Evolutionary conservation across 1,140 invertebrate species (phyloP).

Genomic region (Lasioglossum albipes): DNA sequence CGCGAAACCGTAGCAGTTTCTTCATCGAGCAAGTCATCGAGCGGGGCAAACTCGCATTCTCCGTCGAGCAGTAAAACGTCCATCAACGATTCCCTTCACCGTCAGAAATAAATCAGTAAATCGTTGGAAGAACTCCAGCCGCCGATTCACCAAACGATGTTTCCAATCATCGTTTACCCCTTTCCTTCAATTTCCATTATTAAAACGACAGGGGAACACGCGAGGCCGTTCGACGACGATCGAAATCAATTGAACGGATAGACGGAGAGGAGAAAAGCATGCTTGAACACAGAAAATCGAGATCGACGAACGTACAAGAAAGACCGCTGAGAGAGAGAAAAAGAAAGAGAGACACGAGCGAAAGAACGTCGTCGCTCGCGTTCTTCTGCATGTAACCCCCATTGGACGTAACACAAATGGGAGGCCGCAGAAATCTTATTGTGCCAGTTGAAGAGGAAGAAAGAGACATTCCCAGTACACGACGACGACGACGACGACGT

Average conservation of each 20-base stretch:
- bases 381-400: no score
- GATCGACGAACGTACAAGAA: no score
- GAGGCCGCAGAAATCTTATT: constrained; percentile 1
- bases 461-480: background rate
- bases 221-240: constrained; percentile 1
- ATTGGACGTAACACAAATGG: background rate
- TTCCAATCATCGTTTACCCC: constrained; percentile 16
- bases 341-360: no score
- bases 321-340: no score
- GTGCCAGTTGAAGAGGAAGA: background rate
- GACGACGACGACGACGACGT: background rate
- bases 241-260: constrained; percentile 2
- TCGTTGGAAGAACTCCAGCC: background rate
- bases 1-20: no score
- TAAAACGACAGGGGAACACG: constrained; percentile 9
- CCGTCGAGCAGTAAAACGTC: no score
- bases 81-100: background rate
- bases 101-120: background rate
- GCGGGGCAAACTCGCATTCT: no score
- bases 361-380: no score
- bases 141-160: constrained; percentile 13
- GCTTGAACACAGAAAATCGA: no score
- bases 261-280: no score
- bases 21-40: no score
- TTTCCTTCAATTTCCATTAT: constrained; percentile 4